Base-by-base conservation (phyloP, 2,888 invertebrate genomes). In the Spodoptera exigua region DNA sequence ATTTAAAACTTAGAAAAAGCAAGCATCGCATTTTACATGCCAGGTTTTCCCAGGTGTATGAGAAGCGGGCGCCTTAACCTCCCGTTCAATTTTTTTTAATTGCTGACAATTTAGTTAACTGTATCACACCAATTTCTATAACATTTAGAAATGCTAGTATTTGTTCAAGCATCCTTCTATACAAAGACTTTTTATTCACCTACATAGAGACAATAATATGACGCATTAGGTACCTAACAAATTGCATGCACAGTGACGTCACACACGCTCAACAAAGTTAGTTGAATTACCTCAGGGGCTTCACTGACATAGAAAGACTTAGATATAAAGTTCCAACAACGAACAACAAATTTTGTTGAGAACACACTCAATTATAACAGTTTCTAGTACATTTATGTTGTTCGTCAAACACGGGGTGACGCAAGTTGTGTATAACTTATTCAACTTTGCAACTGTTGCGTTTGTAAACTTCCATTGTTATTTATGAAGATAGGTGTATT, bases 281-380 rank as follows among this genome's bases (percentile, higher is more conserved):
- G 63, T 63, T 64, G 62, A 76, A 78, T 82, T 80, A 78, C 81
- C 80, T 79, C 40, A 49, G 62, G 76, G 80, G 64, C 52, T 57
- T 40, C 16, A 53, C 35, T 44, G 10, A 16, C 32, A 48, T n/a
- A 0, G 2, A 56, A 49, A 49, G 9, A 39, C 46, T 11, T 45
- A 36, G 13, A 48, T 43, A 68, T 16, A 35, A 44, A 69, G 12
- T 62, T 61, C 35, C 11, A 41, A 39, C 47, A 52, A 52, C 36
- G 39, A 36, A 13, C 17, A 11, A 32, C 27, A 14, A 51, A 47
- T 55, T 54, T 35, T 47, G 39, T 32, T 40, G 32, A 16, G 14
- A 47, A 47, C 43, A 27, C 17, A 43, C 41, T 51, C 37, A 44
- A 40, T 35, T 49, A 51, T 17, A 12, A 32, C 39, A 39, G 62